These are phyloP conservation scores for Elachura formosa DNA, from an alignment of 2,113 vertebrate genomes.

Conservation along the genomic window DNA sequence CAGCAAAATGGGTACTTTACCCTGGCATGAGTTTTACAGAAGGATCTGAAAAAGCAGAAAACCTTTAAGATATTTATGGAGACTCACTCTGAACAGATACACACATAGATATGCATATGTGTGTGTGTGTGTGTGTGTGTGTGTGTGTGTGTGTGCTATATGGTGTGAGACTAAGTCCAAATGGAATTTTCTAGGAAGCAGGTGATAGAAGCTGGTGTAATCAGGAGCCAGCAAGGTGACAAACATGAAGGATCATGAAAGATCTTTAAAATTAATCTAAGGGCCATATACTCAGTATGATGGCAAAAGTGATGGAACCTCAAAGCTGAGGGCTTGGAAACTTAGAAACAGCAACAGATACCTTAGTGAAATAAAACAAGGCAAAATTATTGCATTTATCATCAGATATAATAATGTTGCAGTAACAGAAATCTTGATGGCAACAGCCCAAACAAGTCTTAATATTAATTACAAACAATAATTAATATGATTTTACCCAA, in stretches of 20 bases:
- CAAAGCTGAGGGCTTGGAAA: neutral
- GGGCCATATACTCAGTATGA: neutral
- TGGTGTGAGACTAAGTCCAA: neutral
- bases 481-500: neutral
- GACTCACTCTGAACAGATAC: neutral
- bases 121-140: rapidly evolving
- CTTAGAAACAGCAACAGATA: neutral
- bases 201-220: neutral
- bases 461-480: neutral
- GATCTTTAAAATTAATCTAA: neutral
- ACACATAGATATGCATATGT: rapidly evolving
- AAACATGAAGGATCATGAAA: neutral
- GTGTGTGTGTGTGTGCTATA: neutral
- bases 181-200: neutral
- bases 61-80: neutral
- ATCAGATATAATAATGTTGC: neutral
- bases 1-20: neutral
- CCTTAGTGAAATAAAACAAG: neutral
- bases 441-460: neutral
- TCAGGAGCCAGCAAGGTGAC: neutral
- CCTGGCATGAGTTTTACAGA: neutral
- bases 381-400: neutral
- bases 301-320: neutral
- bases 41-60: neutral
- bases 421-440: neutral